These are phyloP conservation scores for Sternotherus odoratus DNA, from an alignment of 2,797 vertebrate genomes.

Conservation along the genomic window DNA sequence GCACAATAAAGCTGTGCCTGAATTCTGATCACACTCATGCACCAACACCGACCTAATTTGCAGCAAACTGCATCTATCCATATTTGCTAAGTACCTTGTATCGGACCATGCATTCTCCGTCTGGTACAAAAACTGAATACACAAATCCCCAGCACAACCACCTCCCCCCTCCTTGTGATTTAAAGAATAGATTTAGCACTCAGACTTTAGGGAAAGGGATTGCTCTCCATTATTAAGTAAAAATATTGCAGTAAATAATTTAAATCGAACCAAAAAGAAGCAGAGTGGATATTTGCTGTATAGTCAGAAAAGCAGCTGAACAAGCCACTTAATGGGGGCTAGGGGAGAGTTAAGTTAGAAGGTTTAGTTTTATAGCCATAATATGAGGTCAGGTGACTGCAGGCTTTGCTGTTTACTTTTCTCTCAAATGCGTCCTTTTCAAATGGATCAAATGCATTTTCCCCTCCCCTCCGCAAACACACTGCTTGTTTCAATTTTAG, in stretches of 20 bases:
- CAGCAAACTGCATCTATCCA: background rate
- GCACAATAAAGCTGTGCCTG: background rate
- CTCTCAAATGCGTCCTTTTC: background rate
- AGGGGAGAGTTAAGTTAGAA: background rate
- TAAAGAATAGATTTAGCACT: background rate
- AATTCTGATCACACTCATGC: background rate
- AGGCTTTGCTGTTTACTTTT: background rate
- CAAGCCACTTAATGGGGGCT: background rate
- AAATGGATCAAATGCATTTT: background rate
- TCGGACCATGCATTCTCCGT: fast-evolving
- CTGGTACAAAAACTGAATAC: background rate
- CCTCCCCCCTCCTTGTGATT: background rate
- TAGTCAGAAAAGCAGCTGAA: background rate
- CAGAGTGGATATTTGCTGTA: background rate
- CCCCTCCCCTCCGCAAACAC: background rate
- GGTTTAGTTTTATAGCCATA: background rate
- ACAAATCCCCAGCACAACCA: background rate
- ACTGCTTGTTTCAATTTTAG: conserved; percentile 33
- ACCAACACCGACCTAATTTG: background rate
- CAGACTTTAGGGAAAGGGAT: background rate
- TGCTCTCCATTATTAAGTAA: background rate
- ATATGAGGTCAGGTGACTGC: background rate
- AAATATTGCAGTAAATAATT: background rate
- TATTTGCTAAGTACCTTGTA: background rate
- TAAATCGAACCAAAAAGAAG: background rate